Evolutionary conservation across 2,888 invertebrate species (phyloP), one percentile per base, ranked within the genome.

Genomic region (Apotomis turbidana): DNA sequence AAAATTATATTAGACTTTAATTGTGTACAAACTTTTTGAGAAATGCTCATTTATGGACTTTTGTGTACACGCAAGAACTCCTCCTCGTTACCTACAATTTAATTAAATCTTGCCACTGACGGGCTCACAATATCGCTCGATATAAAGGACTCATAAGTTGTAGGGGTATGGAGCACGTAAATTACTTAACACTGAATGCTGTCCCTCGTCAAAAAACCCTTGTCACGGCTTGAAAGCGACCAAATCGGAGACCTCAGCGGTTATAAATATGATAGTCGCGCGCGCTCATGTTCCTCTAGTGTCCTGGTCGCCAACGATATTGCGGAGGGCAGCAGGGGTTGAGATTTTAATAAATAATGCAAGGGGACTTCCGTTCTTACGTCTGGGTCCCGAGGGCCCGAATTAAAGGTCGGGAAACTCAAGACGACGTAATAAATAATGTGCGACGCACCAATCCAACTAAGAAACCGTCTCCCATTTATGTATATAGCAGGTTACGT

Each of bases 141-240:
- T 81, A 85, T 83, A 78, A 82, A 85, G 81, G 78, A 75, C 80
- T 79, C 79, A 84, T 79, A 78, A 81, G 78, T 76, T 80, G 79
- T 78, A 76, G 77, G 81, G 83, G 81, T 82, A 82, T 80, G 78
- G 80, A 77, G 80, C 68, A 78, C 80, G 80, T 85, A 86, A 85
- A 86, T 89, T 81, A 85, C 82, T 85, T 80, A 81, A 80, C 83
- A 81, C 80, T 81, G 77, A 79, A 80, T 80, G 84, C 81, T 80
- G 78, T 79, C 87, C 86, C 83, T 84, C 83, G 84, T 90, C 85
- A 86, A 85, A 81, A 63, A 81, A 88, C 90, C 90, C 89, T 89
- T 82, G 85, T 90, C 90, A 88, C 78, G 76, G 79, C 81, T 85
- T 80, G 83, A 85, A 84, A 83, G 82, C 81, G 78, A 81, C 81